Evolutionary conservation across 1,140 invertebrate species (phyloP), one percentile per base, ranked within the genome.

Genomic region (Tetramorium parvispinum): DNA sequence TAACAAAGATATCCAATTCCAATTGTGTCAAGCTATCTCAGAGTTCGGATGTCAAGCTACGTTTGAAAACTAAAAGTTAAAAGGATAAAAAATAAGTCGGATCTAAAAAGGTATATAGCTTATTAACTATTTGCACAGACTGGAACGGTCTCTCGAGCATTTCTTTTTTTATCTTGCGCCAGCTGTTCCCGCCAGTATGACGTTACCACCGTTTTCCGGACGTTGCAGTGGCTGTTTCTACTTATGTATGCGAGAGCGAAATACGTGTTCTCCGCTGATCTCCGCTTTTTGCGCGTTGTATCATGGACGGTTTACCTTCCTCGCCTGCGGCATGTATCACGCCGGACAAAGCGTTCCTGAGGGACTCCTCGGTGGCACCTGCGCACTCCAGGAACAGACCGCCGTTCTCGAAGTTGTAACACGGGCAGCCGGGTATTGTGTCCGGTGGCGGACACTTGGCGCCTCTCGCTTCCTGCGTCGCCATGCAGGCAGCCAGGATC

Each of bases 391-490:
- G 96, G 95, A 98, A 98, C 79, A 98, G 96, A 32, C 98, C 98
- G 95, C 98, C 98, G 95, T 98, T 98, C 94, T 98, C 98, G 94
- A 98, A 98, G 95, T 98, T 97, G 96, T 98, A 98, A 95, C 98
- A 99, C 1, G 98, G 97, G 95, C 98, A 99, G 85, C 94, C 94
- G 65, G 94, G 94, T 86, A 95, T 95, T 57, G 92, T 92, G 86
- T 95, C 95, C 61, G 94, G 93, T 11, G 93, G 93, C 18, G 95
- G 95, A 76, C 94, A 95, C 85, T 95, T 93, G 78, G 88, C 85
- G 59, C 86, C 81, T 8, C 82, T 92, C 4, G 92, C 87, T 65
- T 92, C 91, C 86, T 92, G 90, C 0, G 87, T 70, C 11, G 89
- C 89, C 85, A 93, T 91, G 66, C 90, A 92, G 27, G 87, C 91